Evolutionary conservation across 2,888 invertebrate species (phyloP).

Genomic region (Brenthis hecate): DNA sequence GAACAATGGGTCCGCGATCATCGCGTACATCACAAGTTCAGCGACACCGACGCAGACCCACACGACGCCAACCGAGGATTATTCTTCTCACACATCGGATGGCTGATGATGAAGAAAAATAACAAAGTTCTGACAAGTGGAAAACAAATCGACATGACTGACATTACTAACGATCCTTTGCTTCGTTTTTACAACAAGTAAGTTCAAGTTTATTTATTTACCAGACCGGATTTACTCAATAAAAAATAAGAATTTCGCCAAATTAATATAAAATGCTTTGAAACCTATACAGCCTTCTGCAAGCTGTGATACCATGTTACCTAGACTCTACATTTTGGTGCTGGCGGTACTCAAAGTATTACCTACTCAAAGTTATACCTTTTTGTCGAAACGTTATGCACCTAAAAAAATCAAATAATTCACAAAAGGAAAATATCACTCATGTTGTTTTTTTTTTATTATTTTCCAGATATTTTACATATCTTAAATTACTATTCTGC

Average conservation of each 20-base stretch:
- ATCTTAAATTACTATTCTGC: constrained; percentile 86
- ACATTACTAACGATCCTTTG: constrained; percentile 88
- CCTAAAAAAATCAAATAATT: background rate
- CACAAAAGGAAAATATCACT: background rate
- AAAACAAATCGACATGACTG: constrained; percentile 88
- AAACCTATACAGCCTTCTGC: no score
- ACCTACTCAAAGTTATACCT: no score
- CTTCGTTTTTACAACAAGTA: constrained; percentile 88
- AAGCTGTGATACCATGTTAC: no score
- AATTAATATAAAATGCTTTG: no score
- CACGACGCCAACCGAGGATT: constrained; percentile 92
- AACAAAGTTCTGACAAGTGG: constrained; percentile 89
- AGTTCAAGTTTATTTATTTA: constrained; percentile 48
- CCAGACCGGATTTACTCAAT: no score
- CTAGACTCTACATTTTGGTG: no score
- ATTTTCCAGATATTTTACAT: constrained; percentile 83
- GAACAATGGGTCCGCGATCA: constrained; percentile 85
- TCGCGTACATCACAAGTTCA: constrained; percentile 91
- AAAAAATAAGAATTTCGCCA: no score
- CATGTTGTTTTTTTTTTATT: background rate
- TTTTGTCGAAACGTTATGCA: no score
- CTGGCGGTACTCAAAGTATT: no score
- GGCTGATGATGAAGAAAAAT: constrained; percentile 92
- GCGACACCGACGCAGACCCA: constrained; percentile 92
- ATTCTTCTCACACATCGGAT: constrained; percentile 95